These are phyloP conservation scores for Mus caroli DNA, from an alignment of 2,797 vertebrate species.

Conservation along the genomic window DNA sequence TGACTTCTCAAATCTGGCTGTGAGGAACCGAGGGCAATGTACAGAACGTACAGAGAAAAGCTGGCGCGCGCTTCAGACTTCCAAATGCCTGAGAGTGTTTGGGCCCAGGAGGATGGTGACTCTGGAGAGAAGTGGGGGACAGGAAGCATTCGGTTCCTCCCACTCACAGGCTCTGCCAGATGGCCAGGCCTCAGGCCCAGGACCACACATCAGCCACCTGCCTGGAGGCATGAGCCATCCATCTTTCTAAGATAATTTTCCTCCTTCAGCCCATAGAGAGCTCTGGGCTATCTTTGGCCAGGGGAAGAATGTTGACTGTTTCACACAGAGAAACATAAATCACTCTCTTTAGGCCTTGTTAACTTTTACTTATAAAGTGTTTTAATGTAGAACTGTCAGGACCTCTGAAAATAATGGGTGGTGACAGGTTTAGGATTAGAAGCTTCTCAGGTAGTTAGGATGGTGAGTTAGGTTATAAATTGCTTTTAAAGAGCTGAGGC, in stretches of 20 bases:
- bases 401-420: slow-evolving; percentile 85
- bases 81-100: not conserved
- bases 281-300: slow-evolving; percentile 72
- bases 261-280: slow-evolving; percentile 78
- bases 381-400: slow-evolving; percentile 84
- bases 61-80: not conserved
- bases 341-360: slow-evolving; percentile 82
- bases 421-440: slow-evolving; percentile 87
- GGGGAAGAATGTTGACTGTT: slow-evolving; percentile 76
- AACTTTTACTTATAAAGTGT: slow-evolving; percentile 85
- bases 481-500: slow-evolving; percentile 86
- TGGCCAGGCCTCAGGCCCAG: not conserved
- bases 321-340: slow-evolving; percentile 82
- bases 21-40: not conserved
- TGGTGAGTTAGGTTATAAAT: slow-evolving; percentile 85
- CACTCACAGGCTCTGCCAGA: not conserved
- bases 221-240: slow-evolving; percentile 51
- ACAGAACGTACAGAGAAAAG: not conserved
- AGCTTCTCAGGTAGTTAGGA: slow-evolving; percentile 86
- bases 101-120: not conserved
- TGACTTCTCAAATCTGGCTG: not conserved
- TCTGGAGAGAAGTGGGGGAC: not conserved
- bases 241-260: slow-evolving; percentile 74
- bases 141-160: not conserved
- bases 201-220: slow-evolving; percentile 59